Evolutionary conservation across 2,797 vertebrate genomes (phyloP).

Genomic region (Vultur gryphus): DNA sequence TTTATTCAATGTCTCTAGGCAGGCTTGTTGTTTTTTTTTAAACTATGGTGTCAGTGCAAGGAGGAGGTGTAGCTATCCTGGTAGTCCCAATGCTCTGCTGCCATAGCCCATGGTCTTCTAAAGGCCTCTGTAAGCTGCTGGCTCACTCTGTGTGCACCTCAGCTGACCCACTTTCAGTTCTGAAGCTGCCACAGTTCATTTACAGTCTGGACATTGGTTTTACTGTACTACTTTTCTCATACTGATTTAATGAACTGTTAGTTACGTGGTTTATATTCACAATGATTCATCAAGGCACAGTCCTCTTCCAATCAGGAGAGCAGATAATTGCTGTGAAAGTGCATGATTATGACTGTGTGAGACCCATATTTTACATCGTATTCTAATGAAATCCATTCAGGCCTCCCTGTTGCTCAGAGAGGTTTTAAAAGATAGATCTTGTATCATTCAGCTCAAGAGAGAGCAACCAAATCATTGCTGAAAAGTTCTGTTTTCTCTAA

Average conservation of each 20-base stretch:
- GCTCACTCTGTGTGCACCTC: neutral
- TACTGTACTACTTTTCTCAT: neutral
- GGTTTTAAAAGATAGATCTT: neutral
- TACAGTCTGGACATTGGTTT: neutral
- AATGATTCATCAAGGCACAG: neutral
- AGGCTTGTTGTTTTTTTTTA: fast-evolving
- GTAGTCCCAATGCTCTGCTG: neutral
- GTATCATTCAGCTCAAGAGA: neutral
- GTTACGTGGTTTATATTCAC: neutral
- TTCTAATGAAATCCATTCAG: neutral
- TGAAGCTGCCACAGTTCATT: neutral
- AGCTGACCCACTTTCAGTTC: neutral
- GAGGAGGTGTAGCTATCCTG: neutral
- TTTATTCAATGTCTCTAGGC: neutral
- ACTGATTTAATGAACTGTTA: neutral
- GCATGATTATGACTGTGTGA: neutral
- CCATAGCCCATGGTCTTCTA: neutral
- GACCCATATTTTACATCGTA: neutral
- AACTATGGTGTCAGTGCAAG: neutral
- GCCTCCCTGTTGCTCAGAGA: neutral
- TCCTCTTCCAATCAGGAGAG: neutral
- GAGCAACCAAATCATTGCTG: neutral
- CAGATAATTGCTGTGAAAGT: neutral
- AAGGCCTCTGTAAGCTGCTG: neutral
- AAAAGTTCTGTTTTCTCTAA: neutral